phyloP scores from a whole-genome alignment of 2,797 vertebrate genomes.

The Garrulus glandarius region DNA sequence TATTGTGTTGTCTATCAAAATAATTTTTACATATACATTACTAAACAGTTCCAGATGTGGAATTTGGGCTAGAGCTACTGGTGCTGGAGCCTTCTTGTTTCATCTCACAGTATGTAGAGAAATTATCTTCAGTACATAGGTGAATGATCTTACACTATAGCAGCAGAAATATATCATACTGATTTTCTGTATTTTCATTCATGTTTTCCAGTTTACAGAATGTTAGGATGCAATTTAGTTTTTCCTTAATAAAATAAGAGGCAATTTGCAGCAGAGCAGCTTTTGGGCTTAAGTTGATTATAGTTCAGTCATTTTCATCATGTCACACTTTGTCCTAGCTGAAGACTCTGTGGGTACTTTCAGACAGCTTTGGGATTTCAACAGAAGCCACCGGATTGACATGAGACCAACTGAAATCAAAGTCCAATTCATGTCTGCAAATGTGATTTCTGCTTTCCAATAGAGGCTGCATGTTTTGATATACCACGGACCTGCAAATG shows the following conservation, averaged over 20 bases:
- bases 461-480: background rate
- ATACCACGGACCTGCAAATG: background rate
- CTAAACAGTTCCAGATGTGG: slow-evolving; percentile 55
- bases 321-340: background rate
- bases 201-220: background rate
- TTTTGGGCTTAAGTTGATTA: background rate
- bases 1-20: slow-evolving; percentile 42
- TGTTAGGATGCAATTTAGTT: background rate
- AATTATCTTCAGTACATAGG: background rate
- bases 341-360: background rate
- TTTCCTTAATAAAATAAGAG: background rate
- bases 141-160: background rate
- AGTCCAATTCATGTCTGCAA: background rate
- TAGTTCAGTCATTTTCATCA: background rate
- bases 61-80: slow-evolving; percentile 7
- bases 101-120: background rate
- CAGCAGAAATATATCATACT: background rate
- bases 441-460: background rate
- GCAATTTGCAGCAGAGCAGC: background rate
- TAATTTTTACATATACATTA: slow-evolving; percentile 45
- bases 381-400: background rate
- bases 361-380: background rate
- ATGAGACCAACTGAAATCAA: background rate
- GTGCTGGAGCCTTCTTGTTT: background rate
- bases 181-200: background rate